Conservation (phyloP, 2,888 invertebrate genomes). For the Lacanobia wlatinum region DNA sequence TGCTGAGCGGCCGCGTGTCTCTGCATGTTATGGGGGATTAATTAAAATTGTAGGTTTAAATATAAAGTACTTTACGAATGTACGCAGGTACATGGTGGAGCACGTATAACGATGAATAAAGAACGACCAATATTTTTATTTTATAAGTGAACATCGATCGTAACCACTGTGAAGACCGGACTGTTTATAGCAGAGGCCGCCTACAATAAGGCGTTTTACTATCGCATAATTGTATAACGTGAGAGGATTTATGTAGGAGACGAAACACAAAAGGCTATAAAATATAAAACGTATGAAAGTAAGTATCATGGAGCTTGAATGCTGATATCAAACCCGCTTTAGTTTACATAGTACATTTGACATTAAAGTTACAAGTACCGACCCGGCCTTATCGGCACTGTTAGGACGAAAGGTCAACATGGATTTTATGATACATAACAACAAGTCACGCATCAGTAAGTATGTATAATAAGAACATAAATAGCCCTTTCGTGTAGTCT, state of each 20-base stretch:
- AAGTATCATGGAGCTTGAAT: constrained; percentile 53
- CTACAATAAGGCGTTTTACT: constrained; percentile 54
- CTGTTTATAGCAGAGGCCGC: constrained; percentile 41
- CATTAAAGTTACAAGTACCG: constrained; percentile 65
- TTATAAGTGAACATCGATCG: constrained; percentile 25
- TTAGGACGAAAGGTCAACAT: constrained; percentile 64
- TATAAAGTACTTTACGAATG: constrained; percentile 48
- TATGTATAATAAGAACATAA: constrained; percentile 54
- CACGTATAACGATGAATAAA: constrained; percentile 55
- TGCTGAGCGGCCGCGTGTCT: constrained; percentile 58
- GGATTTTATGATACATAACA: constrained; percentile 64
- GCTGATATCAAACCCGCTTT: constrained; percentile 55
- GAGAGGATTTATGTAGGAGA: constrained; percentile 45
- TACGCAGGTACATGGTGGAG: constrained; percentile 29
- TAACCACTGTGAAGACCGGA: constrained; percentile 3
- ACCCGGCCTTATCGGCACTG: constrained; percentile 61
- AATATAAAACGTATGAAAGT: constrained; percentile 58
- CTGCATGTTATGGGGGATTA: constrained; percentile 67
- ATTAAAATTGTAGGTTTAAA: constrained; percentile 65
- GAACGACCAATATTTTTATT: constrained; percentile 32
- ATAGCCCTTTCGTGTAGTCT: constrained; percentile 55
- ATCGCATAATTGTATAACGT: constrained; percentile 52
- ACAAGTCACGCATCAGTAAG: constrained; percentile 60
- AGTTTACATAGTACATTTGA: constrained; percentile 62
- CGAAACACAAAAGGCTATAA: constrained; percentile 57